A percentile compares a stretch with the other conserved stretches of the same genome.
Evolutionary conservation across 2,888 invertebrate species (phyloP).

Genomic region (Entomobrya multifasciata): DNA sequence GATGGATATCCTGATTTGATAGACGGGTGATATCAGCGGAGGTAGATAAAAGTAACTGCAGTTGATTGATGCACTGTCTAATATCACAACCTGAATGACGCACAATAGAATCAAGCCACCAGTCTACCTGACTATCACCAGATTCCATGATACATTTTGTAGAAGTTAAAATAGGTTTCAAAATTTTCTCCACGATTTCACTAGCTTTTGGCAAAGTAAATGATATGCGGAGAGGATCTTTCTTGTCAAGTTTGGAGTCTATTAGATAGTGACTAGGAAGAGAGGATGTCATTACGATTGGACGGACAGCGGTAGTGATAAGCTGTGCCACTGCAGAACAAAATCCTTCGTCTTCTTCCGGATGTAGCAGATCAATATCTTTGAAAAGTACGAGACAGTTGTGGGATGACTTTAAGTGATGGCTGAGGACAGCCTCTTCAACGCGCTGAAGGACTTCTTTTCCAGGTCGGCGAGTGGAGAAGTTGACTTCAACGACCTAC

Average conservation of each 20-base stretch:
- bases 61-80: slow-evolving; percentile 76
- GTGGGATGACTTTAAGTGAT: slow-evolving; percentile 71
- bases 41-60: slow-evolving; percentile 72
- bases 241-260: slow-evolving; percentile 76
- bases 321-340: slow-evolving; percentile 77
- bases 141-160: slow-evolving; percentile 25
- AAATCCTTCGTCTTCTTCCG: slow-evolving; percentile 79
- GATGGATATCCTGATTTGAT: slow-evolving; percentile 53
- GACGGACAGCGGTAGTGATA: slow-evolving; percentile 77
- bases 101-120: slow-evolving; percentile 73
- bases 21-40: background rate
- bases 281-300: slow-evolving; percentile 78
- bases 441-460: slow-evolving; percentile 77
- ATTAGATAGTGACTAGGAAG: slow-evolving; percentile 42
- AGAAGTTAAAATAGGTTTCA: slow-evolving; percentile 71
- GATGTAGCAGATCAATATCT: slow-evolving; percentile 76
- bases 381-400: slow-evolving; percentile 77
- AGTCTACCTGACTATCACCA: slow-evolving; percentile 16
- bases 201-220: slow-evolving; percentile 69
- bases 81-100: slow-evolving; percentile 75
- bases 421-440: slow-evolving; percentile 79
- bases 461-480: slow-evolving; percentile 76
- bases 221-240: slow-evolving; percentile 75
- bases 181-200: slow-evolving; percentile 72
- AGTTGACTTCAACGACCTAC: slow-evolving; percentile 79